Conservation (phyloP, 1,140 invertebrate species). For the Acromyrmex echinatior region DNA sequence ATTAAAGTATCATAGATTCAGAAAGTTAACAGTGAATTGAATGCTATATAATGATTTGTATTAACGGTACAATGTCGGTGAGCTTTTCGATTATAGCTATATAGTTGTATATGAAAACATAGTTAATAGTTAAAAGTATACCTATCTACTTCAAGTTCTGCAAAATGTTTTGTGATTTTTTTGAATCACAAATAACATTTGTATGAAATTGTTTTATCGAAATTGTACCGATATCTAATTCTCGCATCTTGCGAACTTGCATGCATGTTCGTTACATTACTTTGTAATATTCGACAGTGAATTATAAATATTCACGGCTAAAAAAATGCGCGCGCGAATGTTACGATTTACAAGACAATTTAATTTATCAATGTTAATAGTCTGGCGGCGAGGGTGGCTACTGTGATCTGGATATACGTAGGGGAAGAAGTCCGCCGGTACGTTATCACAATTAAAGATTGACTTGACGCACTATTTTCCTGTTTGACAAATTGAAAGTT, state of each 20-base stretch:
- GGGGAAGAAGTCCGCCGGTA: constrained; percentile 85
- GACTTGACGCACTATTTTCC: constrained; percentile 22
- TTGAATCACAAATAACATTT: neutral
- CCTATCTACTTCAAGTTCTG: neutral
- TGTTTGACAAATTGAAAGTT: constrained; percentile 25
- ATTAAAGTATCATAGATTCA: neutral
- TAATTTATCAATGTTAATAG: constrained; percentile 81
- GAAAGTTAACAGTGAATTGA: neutral
- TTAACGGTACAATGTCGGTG: neutral
- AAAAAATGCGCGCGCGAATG: constrained; percentile 40
- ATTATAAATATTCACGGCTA: constrained; percentile 58
- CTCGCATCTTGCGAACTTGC: neutral
- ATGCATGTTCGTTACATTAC: constrained; percentile 64
- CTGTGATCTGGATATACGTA: constrained; percentile 83
- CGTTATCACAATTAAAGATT: constrained; percentile 77
- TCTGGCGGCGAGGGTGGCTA: constrained; percentile 86
- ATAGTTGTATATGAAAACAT: neutral
- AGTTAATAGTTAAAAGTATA: neutral
- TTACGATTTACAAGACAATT: constrained; percentile 62
- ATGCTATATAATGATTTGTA: neutral
- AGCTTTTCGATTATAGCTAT: neutral
- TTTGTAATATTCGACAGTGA: constrained; percentile 38
- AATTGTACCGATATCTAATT: neutral
- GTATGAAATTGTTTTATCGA: neutral
- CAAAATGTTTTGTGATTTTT: neutral